Evolutionary conservation across 2,113 vertebrate species (phyloP), one percentile per base, ranked within the genome.

Genomic region (Seriola aureovittata): DNA sequence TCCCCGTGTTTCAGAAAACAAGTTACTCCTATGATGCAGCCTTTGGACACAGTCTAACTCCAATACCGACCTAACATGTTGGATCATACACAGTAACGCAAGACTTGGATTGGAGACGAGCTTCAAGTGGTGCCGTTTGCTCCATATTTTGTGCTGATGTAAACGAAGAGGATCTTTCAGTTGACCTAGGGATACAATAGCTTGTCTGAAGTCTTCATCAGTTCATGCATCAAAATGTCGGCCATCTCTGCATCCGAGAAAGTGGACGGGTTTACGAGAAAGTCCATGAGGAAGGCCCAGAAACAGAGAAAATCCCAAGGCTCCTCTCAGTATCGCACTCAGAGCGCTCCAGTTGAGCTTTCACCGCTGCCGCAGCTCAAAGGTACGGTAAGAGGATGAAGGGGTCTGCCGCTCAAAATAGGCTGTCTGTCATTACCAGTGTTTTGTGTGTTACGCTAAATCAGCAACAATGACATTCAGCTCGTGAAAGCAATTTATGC

Each of bases 261-360:
- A 95, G 98, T 99, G 96, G 98, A 99, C 86, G 98, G 98, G 62
- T 99, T 99, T 91, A 99, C 97, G 73, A 96, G 97, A 93, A 98
- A 98, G 94, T 99, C 98, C 46, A 94, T 99, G 96, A 96, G 97
- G 94, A 99, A 98, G 95, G 98, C 97, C 80, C 97, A 97, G 95
- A 95, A 96, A 84, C 98, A 97, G 96, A 96, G 96, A 88, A 96
- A 95, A 88, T 97, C 97, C 52, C 98, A 98, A 84, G 96, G 98
- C 87, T 99, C 98, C 40, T 99, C 98, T 73, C 97, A 98, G 95
- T 99, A 97, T 93, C 96, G 97, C 75, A 96, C 94, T 44, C 97
- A 97, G 90, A 93, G 95, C 90, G 92, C 92, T 82, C 94, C 94
- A 25, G 94, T 95, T 19, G 98, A 99, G 96, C 97, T 99, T 36